Evolutionary conservation across 1,140 invertebrate genomes (phyloP).

Genomic region (Drosophila yakuba): DNA sequence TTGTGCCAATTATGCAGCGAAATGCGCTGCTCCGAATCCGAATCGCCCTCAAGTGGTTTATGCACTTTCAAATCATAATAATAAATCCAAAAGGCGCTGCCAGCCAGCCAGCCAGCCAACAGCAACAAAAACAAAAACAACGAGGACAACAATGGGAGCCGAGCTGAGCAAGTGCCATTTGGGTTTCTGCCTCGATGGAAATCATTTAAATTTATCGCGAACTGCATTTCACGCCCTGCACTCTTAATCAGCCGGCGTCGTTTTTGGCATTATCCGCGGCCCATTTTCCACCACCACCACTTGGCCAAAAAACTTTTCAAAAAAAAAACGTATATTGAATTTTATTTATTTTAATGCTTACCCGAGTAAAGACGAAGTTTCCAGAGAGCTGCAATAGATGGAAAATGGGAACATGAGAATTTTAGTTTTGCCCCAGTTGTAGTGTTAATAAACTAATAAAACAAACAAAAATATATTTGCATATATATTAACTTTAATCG

Average conservation of each 20-base stretch:
- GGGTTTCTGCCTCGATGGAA: constrained; percentile 72
- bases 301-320: constrained; percentile 38
- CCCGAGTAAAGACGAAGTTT: constrained; percentile 40
- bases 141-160: constrained; percentile 27
- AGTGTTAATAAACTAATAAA: constrained; percentile 35
- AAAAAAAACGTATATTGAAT: constrained; percentile 44
- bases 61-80: constrained; percentile 83
- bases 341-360: constrained; percentile 48
- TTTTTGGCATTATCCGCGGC: constrained; percentile 53
- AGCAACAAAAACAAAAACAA: constrained; percentile 7
- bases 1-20: constrained; percentile 80
- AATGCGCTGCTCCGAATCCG: constrained; percentile 61
- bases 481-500: constrained; percentile 22
- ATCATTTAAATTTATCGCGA: constrained; percentile 80
- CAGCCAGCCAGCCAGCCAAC: constrained; percentile 29
- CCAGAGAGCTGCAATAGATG: not conserved
- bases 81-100: constrained; percentile 72
- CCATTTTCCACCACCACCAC: constrained; percentile 23
- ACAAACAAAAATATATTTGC: constrained; percentile 27
- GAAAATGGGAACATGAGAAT: not conserved
- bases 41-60: constrained; percentile 79
- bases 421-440: constrained; percentile 25
- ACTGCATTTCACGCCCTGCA: constrained; percentile 77
- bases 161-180: constrained; percentile 70
- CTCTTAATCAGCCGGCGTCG: constrained; percentile 73